Evolutionary conservation across 1,140 invertebrate species (phyloP), one percentile per base, ranked within the genome.

Genomic region (Chionoecetes opilio): DNA sequence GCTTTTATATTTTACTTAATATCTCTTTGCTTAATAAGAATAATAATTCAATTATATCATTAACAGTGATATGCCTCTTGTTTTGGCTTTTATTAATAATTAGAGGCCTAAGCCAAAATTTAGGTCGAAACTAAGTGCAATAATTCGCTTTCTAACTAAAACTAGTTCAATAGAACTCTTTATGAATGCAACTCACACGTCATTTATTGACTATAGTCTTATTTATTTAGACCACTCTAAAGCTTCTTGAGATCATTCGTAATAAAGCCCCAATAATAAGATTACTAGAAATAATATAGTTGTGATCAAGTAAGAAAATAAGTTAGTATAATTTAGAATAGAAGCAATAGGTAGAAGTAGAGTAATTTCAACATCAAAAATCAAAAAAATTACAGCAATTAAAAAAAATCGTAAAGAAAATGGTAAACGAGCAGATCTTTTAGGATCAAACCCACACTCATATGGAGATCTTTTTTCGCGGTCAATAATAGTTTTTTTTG

Each of bases 71-170:
- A 21, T 29, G 21, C 5, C 82, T 84, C 82, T 41, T 29, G n/a
- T 41, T 41, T 41, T 41, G 31, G 31, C 6, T 84, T 84, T 6
- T 5, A 21, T 32, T 6, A 29, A 84, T 82, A 6, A 82, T 21
- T 82, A 82, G 82, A 82, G 82, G 82, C 31, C 21, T 82, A 82
- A 29, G 31, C 82, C 82, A 82, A 82, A 32, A 21, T 32, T 82
- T 82, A 82, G 82, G 82, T 82, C 3, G 82, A 82, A 82, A 82
- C 82, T 82, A 82, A 82, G 26, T 32, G 82, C 82, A 21, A 86
- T 34, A 34, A 34, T 26, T 31, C 14, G 14, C 31, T 31, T 17
- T 86, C 31, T 86, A 14, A 86, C 5, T 41, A 41, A 41, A 41
- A 41, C 38, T 14, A 41, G 38, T 41, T 41, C 14, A 41, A 6